phyloP scores from a whole-genome alignment of 2,797 vertebrate species.

The Mico argentatus region DNA sequence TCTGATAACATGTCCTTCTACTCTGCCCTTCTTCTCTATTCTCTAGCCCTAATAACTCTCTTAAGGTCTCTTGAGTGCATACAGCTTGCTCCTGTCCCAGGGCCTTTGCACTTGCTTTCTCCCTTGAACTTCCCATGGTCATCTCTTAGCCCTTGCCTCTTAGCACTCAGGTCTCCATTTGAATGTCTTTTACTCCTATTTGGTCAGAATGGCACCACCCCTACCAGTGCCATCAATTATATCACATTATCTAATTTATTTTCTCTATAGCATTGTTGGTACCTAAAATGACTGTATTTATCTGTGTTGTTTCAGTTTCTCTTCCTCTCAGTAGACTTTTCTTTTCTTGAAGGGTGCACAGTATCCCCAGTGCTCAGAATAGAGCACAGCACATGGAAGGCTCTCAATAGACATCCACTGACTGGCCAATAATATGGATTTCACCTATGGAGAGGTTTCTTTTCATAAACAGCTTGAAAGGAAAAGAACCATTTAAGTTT shows the following conservation, averaged over 20 bases:
- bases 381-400: background rate
- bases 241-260: background rate
- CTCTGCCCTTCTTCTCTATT: background rate
- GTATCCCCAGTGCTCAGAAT: background rate
- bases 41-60: background rate
- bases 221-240: background rate
- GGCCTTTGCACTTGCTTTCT: background rate
- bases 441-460: background rate
- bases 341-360: background rate
- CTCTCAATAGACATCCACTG: background rate
- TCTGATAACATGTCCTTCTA: background rate
- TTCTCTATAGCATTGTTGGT: background rate
- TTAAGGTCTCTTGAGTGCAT: background rate
- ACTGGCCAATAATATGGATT: background rate
- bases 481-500: slow-evolving; percentile 1
- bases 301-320: background rate
- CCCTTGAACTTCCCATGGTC: background rate
- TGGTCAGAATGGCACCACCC: background rate
- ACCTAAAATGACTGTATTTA: background rate
- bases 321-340: background rate
- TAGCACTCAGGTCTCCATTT: background rate
- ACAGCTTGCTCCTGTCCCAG: background rate
- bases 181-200: background rate
- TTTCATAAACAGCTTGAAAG: background rate
- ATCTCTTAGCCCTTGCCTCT: background rate